These are phyloP conservation scores for Daphoenositta chrysoptera DNA, from an alignment of 2,113 vertebrate genomes.

Conservation along the genomic window DNA sequence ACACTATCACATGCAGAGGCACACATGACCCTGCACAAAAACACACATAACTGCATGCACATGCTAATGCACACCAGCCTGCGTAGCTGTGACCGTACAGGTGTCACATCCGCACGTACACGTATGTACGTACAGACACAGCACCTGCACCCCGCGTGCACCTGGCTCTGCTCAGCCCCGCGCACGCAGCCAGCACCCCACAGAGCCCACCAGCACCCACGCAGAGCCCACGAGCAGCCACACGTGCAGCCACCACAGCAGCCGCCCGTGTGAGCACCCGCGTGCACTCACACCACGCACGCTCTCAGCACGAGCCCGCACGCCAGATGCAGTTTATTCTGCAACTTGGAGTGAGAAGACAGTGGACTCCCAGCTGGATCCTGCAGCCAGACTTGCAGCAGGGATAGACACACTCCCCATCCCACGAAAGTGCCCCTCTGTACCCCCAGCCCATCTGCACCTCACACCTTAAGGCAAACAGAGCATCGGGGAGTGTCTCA, in stretches of 20 bases:
- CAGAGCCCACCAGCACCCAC: not conserved
- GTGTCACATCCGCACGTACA: not conserved
- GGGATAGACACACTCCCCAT: not conserved
- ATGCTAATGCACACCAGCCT: fast-evolving
- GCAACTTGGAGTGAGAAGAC: not conserved
- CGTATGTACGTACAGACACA: fast-evolving
- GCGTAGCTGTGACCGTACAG: not conserved
- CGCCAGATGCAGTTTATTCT: not conserved
- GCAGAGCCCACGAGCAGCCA: not conserved
- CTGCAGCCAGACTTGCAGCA: not conserved
- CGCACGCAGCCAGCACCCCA: not conserved
- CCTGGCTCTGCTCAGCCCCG: not conserved
- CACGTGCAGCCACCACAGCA: not conserved
- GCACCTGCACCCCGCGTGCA: not conserved
- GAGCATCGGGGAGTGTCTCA: not conserved
- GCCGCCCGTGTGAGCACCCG: not conserved
- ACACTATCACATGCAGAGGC: not conserved
- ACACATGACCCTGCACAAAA: not conserved
- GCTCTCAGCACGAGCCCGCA: not conserved
- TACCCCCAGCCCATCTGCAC: not conserved
- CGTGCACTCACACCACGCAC: not conserved
- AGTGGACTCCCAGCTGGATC: not conserved
- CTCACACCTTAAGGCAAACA: slow-evolving; percentile 6
- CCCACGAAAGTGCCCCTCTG: not conserved
- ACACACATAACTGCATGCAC: not conserved